Evolutionary conservation across 2,113 vertebrate genomes (phyloP).

Genomic region (Microcebus murinus): DNA sequence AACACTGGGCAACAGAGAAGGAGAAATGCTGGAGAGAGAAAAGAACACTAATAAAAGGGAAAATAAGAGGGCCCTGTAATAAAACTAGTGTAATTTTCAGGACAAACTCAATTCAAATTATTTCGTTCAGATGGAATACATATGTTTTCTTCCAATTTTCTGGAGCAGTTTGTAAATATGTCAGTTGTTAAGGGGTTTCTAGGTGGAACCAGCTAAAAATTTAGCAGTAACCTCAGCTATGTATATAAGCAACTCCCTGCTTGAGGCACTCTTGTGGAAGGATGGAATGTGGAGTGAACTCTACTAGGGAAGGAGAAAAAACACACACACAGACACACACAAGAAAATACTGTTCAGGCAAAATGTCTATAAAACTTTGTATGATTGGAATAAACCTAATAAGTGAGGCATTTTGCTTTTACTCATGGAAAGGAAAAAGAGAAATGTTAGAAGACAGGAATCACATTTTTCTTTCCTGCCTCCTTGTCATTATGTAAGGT

Average conservation of each 20-base stretch:
- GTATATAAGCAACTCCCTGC: constrained; percentile 37
- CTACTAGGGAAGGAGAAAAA: neutral
- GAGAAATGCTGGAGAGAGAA: neutral
- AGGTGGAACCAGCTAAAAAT: constrained; percentile 6
- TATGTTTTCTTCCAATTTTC: neutral
- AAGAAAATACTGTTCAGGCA: too few relatives aligned
- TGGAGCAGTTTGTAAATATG: constrained; percentile 43
- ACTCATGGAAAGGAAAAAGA: constrained; percentile 17
- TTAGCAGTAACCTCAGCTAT: constrained; percentile 31
- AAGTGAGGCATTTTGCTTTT: neutral
- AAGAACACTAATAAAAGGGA: neutral
- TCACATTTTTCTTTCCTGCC: neutral
- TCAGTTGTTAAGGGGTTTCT: constrained; percentile 19
- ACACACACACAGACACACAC: neutral
- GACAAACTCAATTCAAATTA: constrained; percentile 38
- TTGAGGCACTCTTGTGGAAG: constrained; percentile 10
- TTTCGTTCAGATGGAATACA: constrained; percentile 24
- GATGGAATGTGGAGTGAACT: constrained; percentile 2
- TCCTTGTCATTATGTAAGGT: neutral
- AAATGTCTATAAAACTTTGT: neutral
- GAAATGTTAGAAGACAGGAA: neutral
- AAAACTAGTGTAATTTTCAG: constrained; percentile 35
- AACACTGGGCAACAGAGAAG: neutral
- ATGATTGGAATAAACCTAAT: neutral
- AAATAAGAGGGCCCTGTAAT: neutral